Evolutionary conservation across 2,797 vertebrate species (phyloP), one percentile per base, ranked within the genome.

Genomic region (Mus caroli): DNA sequence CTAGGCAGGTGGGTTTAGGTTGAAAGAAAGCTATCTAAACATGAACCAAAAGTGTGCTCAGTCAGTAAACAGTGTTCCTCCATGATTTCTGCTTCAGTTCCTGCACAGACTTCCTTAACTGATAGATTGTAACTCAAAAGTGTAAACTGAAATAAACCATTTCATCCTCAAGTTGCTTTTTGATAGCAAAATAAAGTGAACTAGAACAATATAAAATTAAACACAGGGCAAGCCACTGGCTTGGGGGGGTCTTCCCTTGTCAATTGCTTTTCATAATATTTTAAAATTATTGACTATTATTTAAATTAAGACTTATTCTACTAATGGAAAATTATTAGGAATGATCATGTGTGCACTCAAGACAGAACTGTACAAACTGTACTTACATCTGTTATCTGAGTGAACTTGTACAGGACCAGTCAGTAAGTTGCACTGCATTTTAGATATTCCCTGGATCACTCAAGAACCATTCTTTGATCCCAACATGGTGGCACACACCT

Each of bases 201-300:
- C 5, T 12, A 64, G 17, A 43, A 64, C 10, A 31, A 10, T 19
- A 34, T 20, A 85, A 77, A 88, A 90, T 94, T 64, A 92, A 80
- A 86, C 64, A 19, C 73, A 80, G 54, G 71, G 79, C 52, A 91
- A 90, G 20, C 56, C 79, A 92, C 62, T 60, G 56, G 26, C 50
- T 67, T 75, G 26, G 50, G 10, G 46, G 58, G 62, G n/a, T 64
- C 64, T 94, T 90, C 64, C 88, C 82, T 90, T 24, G 8, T 73
- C 56, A 62, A 34, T 11, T 82, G 90, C 31, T 85, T 96, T 92
- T 86, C 37, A 76, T 76, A 87, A 37, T 93, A 69, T 62, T 90
- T 75, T 46, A 11, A 62, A 84, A 24, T 20, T 50, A 62, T n/a
- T 80, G 17, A n/a, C 20, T 50, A 92, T 28, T n/a, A 40, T 75